These are phyloP conservation scores for Zaprionus ghesquierei DNA, from an alignment of 1,140 invertebrate species.

Conservation along the genomic window DNA sequence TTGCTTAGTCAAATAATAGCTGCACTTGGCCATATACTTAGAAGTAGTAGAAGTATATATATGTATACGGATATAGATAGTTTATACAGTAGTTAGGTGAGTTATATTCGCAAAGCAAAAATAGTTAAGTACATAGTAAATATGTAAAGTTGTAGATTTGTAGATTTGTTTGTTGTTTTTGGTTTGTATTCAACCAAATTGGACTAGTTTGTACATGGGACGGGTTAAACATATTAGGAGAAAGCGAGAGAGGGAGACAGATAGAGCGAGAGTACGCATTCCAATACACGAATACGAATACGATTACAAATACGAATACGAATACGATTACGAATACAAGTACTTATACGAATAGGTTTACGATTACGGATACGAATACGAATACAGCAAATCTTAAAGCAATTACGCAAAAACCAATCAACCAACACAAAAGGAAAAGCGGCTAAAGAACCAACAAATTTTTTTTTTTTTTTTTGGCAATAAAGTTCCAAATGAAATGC, in stretches of 20 bases:
- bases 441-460: slow-evolving; percentile 32
- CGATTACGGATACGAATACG: slow-evolving; percentile 29
- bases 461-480: slow-evolving; percentile 46
- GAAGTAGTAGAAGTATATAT: slow-evolving; percentile 10
- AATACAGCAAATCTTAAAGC: slow-evolving; percentile 34
- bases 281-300: slow-evolving; percentile 30
- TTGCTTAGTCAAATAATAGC: slow-evolving; percentile 12
- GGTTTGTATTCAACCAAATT: slow-evolving; percentile 15
- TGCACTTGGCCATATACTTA: slow-evolving; percentile 11
- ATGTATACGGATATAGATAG: slow-evolving; percentile 10
- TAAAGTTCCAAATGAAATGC: slow-evolving; percentile 50
- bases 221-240: slow-evolving; percentile 5
- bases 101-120: slow-evolving; percentile 31
- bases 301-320: slow-evolving; percentile 37
- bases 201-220: slow-evolving; percentile 11
- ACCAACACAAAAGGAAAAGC: slow-evolving; percentile 22
- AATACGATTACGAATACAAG: slow-evolving; percentile 31
- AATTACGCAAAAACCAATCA: slow-evolving; percentile 30
- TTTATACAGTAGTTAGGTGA: slow-evolving; percentile 12
- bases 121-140: slow-evolving; percentile 17
- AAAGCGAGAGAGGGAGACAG: neutral
- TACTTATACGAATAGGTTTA: slow-evolving; percentile 32
- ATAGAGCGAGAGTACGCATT: slow-evolving; percentile 27
- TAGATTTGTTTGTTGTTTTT: neutral
- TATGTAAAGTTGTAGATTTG: slow-evolving; percentile 9